Evolutionary conservation across 2,113 vertebrate species (phyloP).

Genomic region (Acrocephalus arundinaceus): DNA sequence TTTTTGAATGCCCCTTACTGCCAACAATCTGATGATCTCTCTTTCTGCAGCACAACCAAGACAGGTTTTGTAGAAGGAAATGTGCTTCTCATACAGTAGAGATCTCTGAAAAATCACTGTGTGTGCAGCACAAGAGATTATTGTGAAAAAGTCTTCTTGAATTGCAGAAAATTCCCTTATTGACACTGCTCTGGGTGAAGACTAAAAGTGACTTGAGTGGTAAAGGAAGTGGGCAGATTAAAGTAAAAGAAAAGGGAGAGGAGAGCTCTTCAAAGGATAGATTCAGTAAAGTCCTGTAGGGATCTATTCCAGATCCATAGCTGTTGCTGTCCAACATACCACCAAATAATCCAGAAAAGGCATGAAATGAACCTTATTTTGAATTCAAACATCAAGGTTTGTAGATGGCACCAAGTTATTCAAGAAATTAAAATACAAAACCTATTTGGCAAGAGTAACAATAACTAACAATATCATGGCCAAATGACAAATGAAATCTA

Average conservation of each 20-base stretch:
- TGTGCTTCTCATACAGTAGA: background rate
- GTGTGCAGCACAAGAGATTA: background rate
- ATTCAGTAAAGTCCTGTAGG: background rate
- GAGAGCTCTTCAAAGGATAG: background rate
- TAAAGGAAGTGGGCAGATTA: background rate
- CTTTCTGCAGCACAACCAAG: background rate
- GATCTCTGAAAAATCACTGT: background rate
- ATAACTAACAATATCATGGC: background rate
- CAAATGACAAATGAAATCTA: background rate
- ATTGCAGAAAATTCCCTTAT: background rate
- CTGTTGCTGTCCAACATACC: background rate
- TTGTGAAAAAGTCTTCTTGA: background rate
- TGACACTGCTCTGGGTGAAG: background rate
- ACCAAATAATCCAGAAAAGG: background rate
- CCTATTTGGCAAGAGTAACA: background rate
- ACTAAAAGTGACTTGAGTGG: background rate
- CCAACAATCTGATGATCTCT: background rate
- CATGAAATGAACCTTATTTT: background rate
- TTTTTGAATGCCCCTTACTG: background rate
- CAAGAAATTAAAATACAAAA: background rate
- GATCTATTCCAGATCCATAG: background rate
- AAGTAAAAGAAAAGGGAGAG: background rate
- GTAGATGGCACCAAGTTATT: background rate
- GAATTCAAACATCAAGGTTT: background rate
- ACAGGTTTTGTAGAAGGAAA: background rate